Evolutionary conservation across 2,888 invertebrate genomes (phyloP).

Genomic region (Sympetrum striolatum): DNA sequence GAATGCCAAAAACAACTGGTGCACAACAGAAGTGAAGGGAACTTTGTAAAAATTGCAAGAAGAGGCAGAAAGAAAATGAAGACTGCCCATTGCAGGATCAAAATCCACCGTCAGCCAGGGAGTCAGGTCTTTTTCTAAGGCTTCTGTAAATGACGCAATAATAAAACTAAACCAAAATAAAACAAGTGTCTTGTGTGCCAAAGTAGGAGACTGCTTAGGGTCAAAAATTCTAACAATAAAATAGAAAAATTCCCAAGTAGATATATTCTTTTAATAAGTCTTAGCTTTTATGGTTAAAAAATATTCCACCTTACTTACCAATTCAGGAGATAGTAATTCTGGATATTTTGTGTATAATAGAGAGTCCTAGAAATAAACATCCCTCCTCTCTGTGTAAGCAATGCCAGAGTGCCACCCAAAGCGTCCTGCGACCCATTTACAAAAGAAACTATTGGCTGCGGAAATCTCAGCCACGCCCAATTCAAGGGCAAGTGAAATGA

Average conservation of each 20-base stretch:
- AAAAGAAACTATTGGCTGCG: background rate
- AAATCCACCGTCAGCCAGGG: conserved; percentile 30
- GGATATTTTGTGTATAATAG: conserved; percentile 39
- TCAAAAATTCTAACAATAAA: conserved; percentile 25
- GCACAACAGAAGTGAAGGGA: conserved; percentile 22
- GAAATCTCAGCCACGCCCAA: background rate
- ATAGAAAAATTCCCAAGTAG: conserved; percentile 3
- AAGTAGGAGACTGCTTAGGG: conserved; percentile 41
- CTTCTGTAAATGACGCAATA: conserved; percentile 28
- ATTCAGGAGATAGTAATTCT: conserved; percentile 42
- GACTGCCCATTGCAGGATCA: conserved; percentile 25
- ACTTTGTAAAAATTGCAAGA: conserved; percentile 16
- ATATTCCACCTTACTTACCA: conserved; percentile 37
- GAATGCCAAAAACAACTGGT: conserved; percentile 22
- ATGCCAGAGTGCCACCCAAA: conserved; percentile 26
- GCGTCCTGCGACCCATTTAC: background rate
- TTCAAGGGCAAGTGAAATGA: background rate
- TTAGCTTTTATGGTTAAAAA: conserved; percentile 39
- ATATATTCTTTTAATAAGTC: conserved; percentile 1
- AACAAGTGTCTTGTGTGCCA: conserved; percentile 26
- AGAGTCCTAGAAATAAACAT: conserved; percentile 40
- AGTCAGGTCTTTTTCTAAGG: conserved; percentile 35
- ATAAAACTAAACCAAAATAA: conserved; percentile 41
- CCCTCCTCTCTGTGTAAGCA: conserved; percentile 33
- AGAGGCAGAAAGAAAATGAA: background rate